Evolutionary conservation across 2,113 vertebrate genomes (phyloP), one percentile per base, ranked within the genome.

Genomic region (Ameiurus melas): DNA sequence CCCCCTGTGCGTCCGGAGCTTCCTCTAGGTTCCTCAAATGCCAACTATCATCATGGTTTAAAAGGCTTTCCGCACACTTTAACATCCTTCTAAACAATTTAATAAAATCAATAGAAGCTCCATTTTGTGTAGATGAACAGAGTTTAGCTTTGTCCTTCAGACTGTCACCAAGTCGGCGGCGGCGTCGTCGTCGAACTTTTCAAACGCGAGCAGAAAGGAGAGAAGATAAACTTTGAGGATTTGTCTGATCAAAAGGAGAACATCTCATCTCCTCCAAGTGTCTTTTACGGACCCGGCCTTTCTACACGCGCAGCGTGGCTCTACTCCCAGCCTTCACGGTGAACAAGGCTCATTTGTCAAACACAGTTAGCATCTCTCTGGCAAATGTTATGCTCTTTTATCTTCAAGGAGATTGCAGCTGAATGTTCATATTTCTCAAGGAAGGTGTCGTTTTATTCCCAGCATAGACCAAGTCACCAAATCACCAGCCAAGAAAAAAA

Each of bases 301-400:
- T 89, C 85, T 33, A 43, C 83, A 85, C 80, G 43, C 30, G 33
- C 85, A 81, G 4, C 70, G 57, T 82, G 64, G 62, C 78, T 90
- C 84, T 83, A 53, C 87, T 90, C 84, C 75, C 51, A 88, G 83
- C 86, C 62, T 88, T 88, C 60, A 66, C 81, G 19, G 25, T 75
- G 89, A 90, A 88, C 89, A 86, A 86, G 84, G n/a, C 68, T 88
- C 84, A 86, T 90, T 87, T 84, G 85, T 87, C 89, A 89, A 90
- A 88, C 87, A 70, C 84, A 71, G 78, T 90, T 88, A 83, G 78
- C 47, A 55, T 84, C 84, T 88, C 16, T 20, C 85, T 87, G 85
- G 89, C 82, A 80, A 89, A 87, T 84, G 89, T 84, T 80, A 87
- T 78, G 64, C 71, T 53, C 73, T 88, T 84, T 90, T 90, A 84